Evolutionary conservation across 2,888 invertebrate genomes (phyloP), one percentile per base, ranked within the genome.

Genomic region (Panzeria rudis): DNA sequence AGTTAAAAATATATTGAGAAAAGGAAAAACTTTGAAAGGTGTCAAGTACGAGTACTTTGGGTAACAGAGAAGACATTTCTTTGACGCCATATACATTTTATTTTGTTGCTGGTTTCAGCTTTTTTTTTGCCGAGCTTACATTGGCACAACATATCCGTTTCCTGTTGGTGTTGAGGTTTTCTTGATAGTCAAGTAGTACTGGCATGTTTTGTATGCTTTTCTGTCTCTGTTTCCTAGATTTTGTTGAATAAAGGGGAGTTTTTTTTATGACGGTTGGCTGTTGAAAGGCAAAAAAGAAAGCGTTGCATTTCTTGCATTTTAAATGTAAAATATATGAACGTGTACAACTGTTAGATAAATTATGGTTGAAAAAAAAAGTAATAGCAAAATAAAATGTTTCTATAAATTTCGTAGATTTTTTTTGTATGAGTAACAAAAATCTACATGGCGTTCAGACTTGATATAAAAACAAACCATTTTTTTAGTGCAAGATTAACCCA

Each of bases 121-220:
- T 52, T 44, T 52, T 76, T 52, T 73, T 75, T 54, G 23, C 20
- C 44, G 13, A 64, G 3, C 25, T 73, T 50, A 59, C 68, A 82
- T 84, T 82, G 84, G 73, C 84, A 73, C 38, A 78, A 78, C 84
- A 84, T 84, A 81, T 84, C 84, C 84, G 77, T 82, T 78, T 85
- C 82, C 84, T 78, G 72, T 64, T 84, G 84, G 69, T 75, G 73
- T 82, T 83, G 79, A 77, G 79, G 66, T 83, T 79, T 83, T 66
- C 68, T 71, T 56, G 41, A 61, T 56, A 81, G 59, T 68, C 80
- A 68, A 75, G 66, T 75, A 52, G 5, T 29, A 29, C 5, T 29
- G 7, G 25, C n/a, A 35, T 50, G 11, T 35, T 25, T 44, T 20
- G 1, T 38, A 17, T n/a, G n/a, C 59, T 77, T 56, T 68, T 50